Conservation (phyloP, 1,140 invertebrate genomes). For the Rhopalosiphum padi region DNA sequence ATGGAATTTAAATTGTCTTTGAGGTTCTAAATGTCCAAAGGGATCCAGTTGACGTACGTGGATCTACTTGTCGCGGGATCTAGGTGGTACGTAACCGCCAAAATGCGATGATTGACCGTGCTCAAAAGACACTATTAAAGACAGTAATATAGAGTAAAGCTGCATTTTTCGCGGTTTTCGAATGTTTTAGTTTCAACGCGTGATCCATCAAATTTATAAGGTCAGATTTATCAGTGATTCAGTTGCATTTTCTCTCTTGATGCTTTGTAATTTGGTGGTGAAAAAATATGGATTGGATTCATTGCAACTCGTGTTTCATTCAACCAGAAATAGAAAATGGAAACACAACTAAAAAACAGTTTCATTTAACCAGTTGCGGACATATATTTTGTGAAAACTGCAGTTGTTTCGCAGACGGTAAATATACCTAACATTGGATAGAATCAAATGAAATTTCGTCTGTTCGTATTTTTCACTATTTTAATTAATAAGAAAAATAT, state of each 20-base stretch:
- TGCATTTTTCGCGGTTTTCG: not conserved
- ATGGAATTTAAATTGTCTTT: too few relatives aligned
- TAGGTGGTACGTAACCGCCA: too few relatives aligned
- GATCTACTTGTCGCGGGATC: too few relatives aligned
- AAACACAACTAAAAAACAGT: not conserved
- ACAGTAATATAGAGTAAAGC: not conserved
- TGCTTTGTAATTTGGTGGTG: not conserved
- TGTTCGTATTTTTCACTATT: not conserved
- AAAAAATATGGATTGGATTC: conserved; percentile 45
- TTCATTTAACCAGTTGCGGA: conserved; percentile 32
- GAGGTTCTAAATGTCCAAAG: too few relatives aligned
- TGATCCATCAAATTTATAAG: not conserved
- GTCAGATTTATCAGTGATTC: not conserved
- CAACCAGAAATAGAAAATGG: not conserved
- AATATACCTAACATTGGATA: not conserved
- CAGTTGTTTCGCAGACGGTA: conserved; percentile 32
- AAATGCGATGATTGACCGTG: not conserved
- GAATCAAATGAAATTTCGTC: not conserved
- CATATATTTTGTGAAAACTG: conserved; percentile 38
- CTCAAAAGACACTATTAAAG: not conserved
- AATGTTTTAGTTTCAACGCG: not conserved
- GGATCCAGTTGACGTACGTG: too few relatives aligned
- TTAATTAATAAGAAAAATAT: not conserved
- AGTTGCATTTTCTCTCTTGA: not conserved
- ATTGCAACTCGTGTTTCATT: conserved; percentile 41